Evolutionary conservation across 2,113 vertebrate species (phyloP).

Genomic region (Spea multiplicata): DNA sequence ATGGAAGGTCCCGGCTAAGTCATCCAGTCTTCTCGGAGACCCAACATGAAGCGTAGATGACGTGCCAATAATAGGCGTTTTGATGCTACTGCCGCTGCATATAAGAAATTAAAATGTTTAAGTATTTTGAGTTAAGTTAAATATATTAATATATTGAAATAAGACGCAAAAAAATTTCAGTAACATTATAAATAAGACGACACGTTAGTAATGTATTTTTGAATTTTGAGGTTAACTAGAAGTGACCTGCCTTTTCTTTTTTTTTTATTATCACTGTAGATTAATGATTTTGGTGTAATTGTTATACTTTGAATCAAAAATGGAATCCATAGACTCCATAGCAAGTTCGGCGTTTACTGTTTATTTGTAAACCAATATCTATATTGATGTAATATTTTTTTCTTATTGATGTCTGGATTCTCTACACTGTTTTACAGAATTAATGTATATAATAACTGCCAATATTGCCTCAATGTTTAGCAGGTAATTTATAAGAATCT

Average conservation of each 20-base stretch:
- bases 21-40: conserved; percentile 55
- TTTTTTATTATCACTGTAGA: not conserved
- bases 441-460: conserved; percentile 50
- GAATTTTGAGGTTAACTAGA: conserved; percentile 19
- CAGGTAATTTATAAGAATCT: conserved; percentile 58
- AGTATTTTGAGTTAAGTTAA: conserved; percentile 64
- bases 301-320: conserved; percentile 16
- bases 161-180: conserved; percentile 30
- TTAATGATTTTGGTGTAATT: not conserved
- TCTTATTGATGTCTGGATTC: conserved; percentile 53
- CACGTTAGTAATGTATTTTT: conserved; percentile 30
- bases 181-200: conserved; percentile 56
- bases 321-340: conserved; percentile 1
- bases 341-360: conserved; percentile 9
- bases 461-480: conserved; percentile 61
- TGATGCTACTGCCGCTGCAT: conserved; percentile 50
- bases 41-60: conserved; percentile 58
- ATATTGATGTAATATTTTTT: conserved; percentile 46
- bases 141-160: conserved; percentile 69
- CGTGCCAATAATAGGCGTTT: conserved; percentile 54
- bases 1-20: conserved; percentile 62
- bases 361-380: conserved; percentile 24
- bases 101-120: conserved; percentile 50
- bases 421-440: conserved; percentile 56
- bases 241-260: conserved; percentile 11